These are phyloP conservation scores for Avahi laniger DNA, from an alignment of 2,797 vertebrate genomes.

Conservation along the genomic window DNA sequence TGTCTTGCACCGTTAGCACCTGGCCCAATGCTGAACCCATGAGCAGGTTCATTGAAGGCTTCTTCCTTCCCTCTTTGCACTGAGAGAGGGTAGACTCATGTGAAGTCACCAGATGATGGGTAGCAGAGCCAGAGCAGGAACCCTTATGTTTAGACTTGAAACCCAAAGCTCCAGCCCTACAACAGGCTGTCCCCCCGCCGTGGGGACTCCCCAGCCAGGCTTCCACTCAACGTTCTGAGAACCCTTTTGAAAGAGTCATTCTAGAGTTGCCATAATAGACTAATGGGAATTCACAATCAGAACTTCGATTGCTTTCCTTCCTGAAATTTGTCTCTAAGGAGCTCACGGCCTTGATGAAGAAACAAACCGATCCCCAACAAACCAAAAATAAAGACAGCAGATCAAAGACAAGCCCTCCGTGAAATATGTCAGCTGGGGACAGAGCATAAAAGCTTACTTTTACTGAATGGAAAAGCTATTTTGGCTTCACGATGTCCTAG, in stretches of 20 bases:
- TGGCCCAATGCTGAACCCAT: not conserved
- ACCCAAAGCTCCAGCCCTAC: not conserved
- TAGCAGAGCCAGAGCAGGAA: not conserved
- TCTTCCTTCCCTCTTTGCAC: not conserved
- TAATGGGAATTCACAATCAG: not conserved
- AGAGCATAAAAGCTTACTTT: slow-evolving; percentile 33
- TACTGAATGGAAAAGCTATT: slow-evolving; percentile 6
- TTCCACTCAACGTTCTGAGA: not conserved
- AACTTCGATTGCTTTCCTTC: not conserved
- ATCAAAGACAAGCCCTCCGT: slow-evolving; percentile 60
- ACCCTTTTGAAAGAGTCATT: not conserved
- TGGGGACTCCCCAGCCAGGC: not conserved
- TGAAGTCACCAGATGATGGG: not conserved
- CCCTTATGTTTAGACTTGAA: no score
- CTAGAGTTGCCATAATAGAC: not conserved
- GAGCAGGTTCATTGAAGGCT: not conserved
- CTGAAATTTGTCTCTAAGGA: slow-evolving; percentile 61
- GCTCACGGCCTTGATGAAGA: slow-evolving; percentile 62
- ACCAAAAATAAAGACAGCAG: slow-evolving; percentile 1
- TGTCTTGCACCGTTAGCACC: no score
- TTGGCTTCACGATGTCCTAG: slow-evolving; percentile 5
- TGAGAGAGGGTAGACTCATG: not conserved
- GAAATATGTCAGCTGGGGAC: slow-evolving; percentile 20
- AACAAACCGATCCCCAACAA: slow-evolving; percentile 69
- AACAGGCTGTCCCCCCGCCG: not conserved